Conservation (phyloP, 2,113 vertebrate genomes). For the Cyprinodon tularosa region DNA sequence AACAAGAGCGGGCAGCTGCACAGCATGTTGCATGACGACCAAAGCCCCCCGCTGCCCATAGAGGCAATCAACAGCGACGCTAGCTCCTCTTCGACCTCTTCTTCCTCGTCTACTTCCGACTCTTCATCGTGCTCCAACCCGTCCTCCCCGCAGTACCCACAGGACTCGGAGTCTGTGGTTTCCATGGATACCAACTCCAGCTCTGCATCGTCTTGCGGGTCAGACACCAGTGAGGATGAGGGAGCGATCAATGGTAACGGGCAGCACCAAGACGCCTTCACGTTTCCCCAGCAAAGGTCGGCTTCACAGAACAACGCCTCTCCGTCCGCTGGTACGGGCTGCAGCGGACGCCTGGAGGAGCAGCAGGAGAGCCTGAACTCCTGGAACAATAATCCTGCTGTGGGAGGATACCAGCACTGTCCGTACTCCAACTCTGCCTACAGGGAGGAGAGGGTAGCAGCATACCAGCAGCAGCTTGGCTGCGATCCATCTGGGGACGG, state of each 20-base stretch:
- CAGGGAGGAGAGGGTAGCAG: slow-evolving; percentile 76
- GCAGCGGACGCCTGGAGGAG: slow-evolving; percentile 66
- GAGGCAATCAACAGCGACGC: slow-evolving; percentile 72
- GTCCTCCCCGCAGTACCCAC: slow-evolving; percentile 70
- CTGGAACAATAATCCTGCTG: slow-evolving; percentile 70
- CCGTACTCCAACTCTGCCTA: slow-evolving; percentile 78
- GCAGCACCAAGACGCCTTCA: slow-evolving; percentile 84
- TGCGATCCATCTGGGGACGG: slow-evolving; percentile 54
- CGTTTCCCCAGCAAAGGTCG: slow-evolving; percentile 80
- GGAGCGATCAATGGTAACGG: slow-evolving; percentile 79
- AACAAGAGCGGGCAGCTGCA: slow-evolving; percentile 83
- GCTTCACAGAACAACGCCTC: slow-evolving; percentile 65
- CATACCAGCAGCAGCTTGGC: slow-evolving; percentile 75
- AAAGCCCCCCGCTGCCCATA: slow-evolving; percentile 52
- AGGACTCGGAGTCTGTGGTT: slow-evolving; percentile 68
- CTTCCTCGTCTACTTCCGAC: slow-evolving; percentile 65
- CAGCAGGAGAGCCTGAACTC: slow-evolving; percentile 74
- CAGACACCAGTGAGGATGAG: slow-evolving; percentile 92
- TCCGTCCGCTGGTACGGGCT: slow-evolving; percentile 66
- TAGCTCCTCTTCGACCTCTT: slow-evolving; percentile 69
- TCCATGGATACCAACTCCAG: slow-evolving; percentile 80
- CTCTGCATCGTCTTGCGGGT: slow-evolving; percentile 72
- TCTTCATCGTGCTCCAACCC: slow-evolving; percentile 69
- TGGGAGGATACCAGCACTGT: slow-evolving; percentile 68
- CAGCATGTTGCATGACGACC: slow-evolving; percentile 73